phyloP scores from a whole-genome alignment of 2,888 invertebrate genomes.

The Anaspis maculata region DNA sequence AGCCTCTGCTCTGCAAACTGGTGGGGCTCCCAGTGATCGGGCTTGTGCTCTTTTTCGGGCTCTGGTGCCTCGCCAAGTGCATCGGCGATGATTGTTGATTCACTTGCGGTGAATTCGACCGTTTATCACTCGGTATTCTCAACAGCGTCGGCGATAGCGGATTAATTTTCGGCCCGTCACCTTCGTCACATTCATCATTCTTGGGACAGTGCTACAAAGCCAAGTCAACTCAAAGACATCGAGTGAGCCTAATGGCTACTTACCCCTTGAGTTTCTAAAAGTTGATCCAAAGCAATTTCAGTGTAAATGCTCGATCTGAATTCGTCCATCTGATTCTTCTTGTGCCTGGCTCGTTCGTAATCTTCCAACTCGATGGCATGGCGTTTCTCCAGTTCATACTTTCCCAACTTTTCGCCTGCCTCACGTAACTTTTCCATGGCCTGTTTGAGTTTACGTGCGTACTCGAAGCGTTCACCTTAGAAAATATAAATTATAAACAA shows the following conservation, averaged over 20 bases:
- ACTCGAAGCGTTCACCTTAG: slow-evolving; percentile 85
- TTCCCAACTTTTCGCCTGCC: slow-evolving; percentile 83
- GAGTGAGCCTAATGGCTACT: slow-evolving; percentile 23
- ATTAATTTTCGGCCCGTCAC: slow-evolving; percentile 44
- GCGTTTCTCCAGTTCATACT: slow-evolving; percentile 84
- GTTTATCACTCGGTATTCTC: slow-evolving; percentile 38
- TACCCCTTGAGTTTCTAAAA: slow-evolving; percentile 73
- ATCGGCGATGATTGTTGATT: slow-evolving; percentile 44
- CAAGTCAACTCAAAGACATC: neutral
- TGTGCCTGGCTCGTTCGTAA: slow-evolving; percentile 81
- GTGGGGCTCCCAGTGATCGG: slow-evolving; percentile 47
- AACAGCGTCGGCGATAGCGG: slow-evolving; percentile 33
- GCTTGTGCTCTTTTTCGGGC: slow-evolving; percentile 41
- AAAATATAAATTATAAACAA: slow-evolving; percentile 1
- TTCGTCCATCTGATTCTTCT: slow-evolving; percentile 83
- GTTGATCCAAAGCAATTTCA: slow-evolving; percentile 63
- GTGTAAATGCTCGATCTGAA: slow-evolving; percentile 69
- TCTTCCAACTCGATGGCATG: slow-evolving; percentile 89
- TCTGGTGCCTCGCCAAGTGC: slow-evolving; percentile 41
- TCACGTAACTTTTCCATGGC: slow-evolving; percentile 75
- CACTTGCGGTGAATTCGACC: slow-evolving; percentile 42
- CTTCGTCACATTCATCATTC: slow-evolving; percentile 52
- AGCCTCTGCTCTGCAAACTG: slow-evolving; percentile 44
- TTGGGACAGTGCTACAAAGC: slow-evolving; percentile 45
- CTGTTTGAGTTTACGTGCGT: slow-evolving; percentile 82